phyloP scores from a whole-genome alignment of 1,140 invertebrate species.

The Scaptomyza montana region DNA sequence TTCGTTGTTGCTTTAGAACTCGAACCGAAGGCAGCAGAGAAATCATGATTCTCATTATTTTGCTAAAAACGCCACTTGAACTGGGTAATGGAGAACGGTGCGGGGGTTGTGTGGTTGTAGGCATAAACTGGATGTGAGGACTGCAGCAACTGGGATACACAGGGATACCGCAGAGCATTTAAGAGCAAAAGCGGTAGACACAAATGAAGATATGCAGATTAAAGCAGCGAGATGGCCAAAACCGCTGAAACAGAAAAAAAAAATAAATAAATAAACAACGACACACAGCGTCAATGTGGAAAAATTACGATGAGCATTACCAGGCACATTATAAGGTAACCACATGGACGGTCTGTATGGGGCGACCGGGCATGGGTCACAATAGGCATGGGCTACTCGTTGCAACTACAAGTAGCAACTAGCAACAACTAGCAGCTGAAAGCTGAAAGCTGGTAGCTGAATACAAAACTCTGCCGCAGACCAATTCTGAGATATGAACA shows the following conservation, averaged over 20 bases:
- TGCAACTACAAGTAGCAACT: slow-evolving; percentile 16
- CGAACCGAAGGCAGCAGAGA: slow-evolving; percentile 56
- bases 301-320: slow-evolving; percentile 83
- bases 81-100: not conserved
- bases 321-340: slow-evolving; percentile 78
- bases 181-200: slow-evolving; percentile 71
- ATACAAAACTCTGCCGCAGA: slow-evolving; percentile 50
- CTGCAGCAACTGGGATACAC: slow-evolving; percentile 16
- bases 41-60: slow-evolving; percentile 84
- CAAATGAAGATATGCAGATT: slow-evolving; percentile 84
- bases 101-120: not conserved
- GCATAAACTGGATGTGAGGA: slow-evolving; percentile 7
- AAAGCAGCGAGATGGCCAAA: slow-evolving; percentile 73
- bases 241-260: slow-evolving; percentile 38
- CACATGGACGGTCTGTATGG: slow-evolving; percentile 6
- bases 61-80: slow-evolving; percentile 73
- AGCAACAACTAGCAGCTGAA: slow-evolving; percentile 8
- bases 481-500: slow-evolving; percentile 81
- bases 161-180: slow-evolving; percentile 59
- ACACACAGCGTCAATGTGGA: slow-evolving; percentile 77
- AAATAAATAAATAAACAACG: not conserved
- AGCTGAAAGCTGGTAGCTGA: slow-evolving; percentile 2
- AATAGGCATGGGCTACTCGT: slow-evolving; percentile 51
- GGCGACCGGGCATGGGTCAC: slow-evolving; percentile 40
- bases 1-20: slow-evolving; percentile 30